Percentiles rank a stretch among this genome's conserved stretches.
Conservation (phyloP, 2,888 invertebrate species). For the Hypolimnas misippus region DNA sequence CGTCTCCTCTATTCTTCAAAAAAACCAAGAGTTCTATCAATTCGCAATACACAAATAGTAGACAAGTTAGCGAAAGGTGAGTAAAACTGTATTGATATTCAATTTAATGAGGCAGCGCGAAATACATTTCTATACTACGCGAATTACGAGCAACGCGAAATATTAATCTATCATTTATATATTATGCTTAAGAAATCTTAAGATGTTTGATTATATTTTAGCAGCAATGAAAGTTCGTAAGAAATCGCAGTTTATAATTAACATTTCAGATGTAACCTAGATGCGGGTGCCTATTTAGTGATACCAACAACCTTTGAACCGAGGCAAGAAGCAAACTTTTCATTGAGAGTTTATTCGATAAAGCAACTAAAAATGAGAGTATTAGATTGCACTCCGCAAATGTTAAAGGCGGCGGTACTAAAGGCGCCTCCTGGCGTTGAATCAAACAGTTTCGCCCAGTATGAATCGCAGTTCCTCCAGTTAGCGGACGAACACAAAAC, state of each 20-base stretch:
- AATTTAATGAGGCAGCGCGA: neutral
- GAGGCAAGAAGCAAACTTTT: slow-evolving; percentile 94
- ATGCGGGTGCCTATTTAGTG: slow-evolving; percentile 92
- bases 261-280: slow-evolving; percentile 87
- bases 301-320: slow-evolving; percentile 97
- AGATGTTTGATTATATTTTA: neutral
- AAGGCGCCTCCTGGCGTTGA: slow-evolving; percentile 89
- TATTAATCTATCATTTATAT: neutral
- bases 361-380: slow-evolving; percentile 90
- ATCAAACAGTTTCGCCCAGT: slow-evolving; percentile 91
- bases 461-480: slow-evolving; percentile 95
- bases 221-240: neutral
- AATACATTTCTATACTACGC: neutral
- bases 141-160: slow-evolving; percentile 1
- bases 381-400: slow-evolving; percentile 86
- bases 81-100: slow-evolving; percentile 6
- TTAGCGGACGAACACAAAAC: slow-evolving; percentile 95
- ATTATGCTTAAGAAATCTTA: neutral
- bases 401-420: slow-evolving; percentile 89
- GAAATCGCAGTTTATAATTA: neutral
- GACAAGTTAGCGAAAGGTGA: slow-evolving; percentile 88
- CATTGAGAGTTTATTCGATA: slow-evolving; percentile 91
- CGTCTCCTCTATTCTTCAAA: slow-evolving; percentile 92
- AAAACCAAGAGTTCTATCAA: slow-evolving; percentile 93
- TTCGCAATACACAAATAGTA: slow-evolving; percentile 95